Evolutionary conservation across 2,888 invertebrate species (phyloP), one percentile per base, ranked within the genome.

Genomic region (Polia nebulosa): DNA sequence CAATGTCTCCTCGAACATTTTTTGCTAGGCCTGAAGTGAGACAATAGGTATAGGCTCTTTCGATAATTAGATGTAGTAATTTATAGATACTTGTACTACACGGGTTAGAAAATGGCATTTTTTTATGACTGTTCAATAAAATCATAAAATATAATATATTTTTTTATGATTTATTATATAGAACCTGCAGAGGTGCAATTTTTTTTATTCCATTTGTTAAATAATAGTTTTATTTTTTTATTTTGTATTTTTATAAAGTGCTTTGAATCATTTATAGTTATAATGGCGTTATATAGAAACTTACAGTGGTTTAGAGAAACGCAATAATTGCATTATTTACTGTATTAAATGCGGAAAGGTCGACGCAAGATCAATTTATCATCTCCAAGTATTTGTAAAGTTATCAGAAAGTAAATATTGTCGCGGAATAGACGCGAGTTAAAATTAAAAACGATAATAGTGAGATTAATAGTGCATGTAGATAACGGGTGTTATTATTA

Each of bases 261-360:
- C n/a, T n/a, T n/a, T n/a, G n/a, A n/a, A n/a, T n/a, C n/a, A n/a
- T n/a, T n/a, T n/a, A n/a, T n/a, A n/a, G n/a, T n/a, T n/a, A n/a
- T n/a, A n/a, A n/a, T n/a, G n/a, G 8, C 32, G 17, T 22, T 11
- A 9, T 4, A 61, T 13, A 44, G 36, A 17, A 51, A 27, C 20
- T 20, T 3, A n/a, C 1, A 17, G 27, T 62, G 17, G 9, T 55
- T 72, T 15, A 41, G 17, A 36, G n/a, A 77, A 72, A 60, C 52
- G 22, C 52, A 39, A 25, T 58, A 47, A 60, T 34, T 67, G 73
- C 78, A 67, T 67, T 39, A 9, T 44, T 45, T 22, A 7, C 39
- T 41, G 17, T 25, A 20, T 25, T 22, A 13, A 57, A 73, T 53
- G 41, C 73, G 73, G 59, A 70, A 76, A 82, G 82, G 80, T 80